Base-by-base conservation (phyloP, 2,888 invertebrate genomes). In the Drosophila borborema region DNA sequence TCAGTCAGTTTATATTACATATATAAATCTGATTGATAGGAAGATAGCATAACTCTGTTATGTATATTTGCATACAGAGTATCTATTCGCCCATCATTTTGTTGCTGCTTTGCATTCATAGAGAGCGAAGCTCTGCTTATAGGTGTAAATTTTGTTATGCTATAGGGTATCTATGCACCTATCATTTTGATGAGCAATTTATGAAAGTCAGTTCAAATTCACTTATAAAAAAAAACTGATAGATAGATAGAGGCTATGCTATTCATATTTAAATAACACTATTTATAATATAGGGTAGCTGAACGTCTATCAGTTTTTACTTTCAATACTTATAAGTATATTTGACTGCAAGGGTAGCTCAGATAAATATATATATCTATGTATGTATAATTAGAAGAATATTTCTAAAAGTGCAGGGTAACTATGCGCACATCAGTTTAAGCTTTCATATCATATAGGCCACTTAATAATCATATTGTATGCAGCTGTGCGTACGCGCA, bases 401-500 rank as follows among this genome's bases (percentile, higher is more conserved):
- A 6, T 6, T 28, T 28, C 23, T 6, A 28, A 9, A 4, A 14
- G 14, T 20, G 2, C 34, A 51, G 51, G 51, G 51, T 51, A 51
- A 51, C 51, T 36, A 14, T 36, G 34, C 34, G 2, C 1, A 18
- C 16, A 41, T 55, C 55, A 55, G n/a, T 10, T 40, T 38, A 3
- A 7, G 3, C 34, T 14, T 3, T 14, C 18, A 0, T 3, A 3
- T 65, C 43, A 58, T 43, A 63, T 56, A 62, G 59, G 58, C 41
- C 51, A 56, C 64, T 53, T 65, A 71, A 74, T 71, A 78, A 65
- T 62, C 64, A 64, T 43, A 77, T 45, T 55, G 23, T 56, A 64
- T 28, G 58, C 64, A 28, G 54, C 60, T 53, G 41, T 46, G 46
- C 56, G 23, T 60, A 56, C 34, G 53, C 43, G 48, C 54, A 61